Evolutionary conservation across 2,797 vertebrate species (phyloP), one percentile per base, ranked within the genome.

Genomic region (Mormyrops boulengeri): DNA sequence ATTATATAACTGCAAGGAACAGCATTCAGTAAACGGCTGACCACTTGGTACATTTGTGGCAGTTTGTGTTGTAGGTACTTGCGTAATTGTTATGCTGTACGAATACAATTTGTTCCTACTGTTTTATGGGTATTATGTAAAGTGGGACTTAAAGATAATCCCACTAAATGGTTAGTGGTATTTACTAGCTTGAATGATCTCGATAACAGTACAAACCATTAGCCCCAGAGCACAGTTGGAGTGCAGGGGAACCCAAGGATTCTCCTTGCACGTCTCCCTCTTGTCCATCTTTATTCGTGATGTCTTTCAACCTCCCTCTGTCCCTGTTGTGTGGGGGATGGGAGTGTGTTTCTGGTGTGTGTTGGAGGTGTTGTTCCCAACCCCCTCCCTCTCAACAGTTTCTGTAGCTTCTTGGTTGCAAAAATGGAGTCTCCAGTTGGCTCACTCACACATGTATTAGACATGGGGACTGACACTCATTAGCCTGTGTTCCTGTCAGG

Each of bases 291-390:
- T 22, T 50, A 50, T 85, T 85, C n/a, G 19, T 22, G 3, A 4
- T 85, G 88, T 77, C 19, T 44, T 69, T 80, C 62, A 91, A 85
- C 88, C 47, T 88, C 85, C 89, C 90, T 88, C 92, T 91, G 91
- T 92, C 47, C 82, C 82, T 85, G 47, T 47, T 85, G 82, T 85
- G 90, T 94, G 95, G 96, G 95, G 95, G 95, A 95, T 88, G 96
- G 95, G 93, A 92, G 90, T 91, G 88, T 91, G 77, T 91, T 90
- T 91, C 90, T 93, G 89, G n/a, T 91, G 55, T 92, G 91, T 93
- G 92, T 93, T 89, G 90, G 92, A 94, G 90, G 93, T 93, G 91
- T 91, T 91, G 91, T 91, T 91, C 92, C 38, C 73, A 80, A 50
- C 85, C 57, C 91, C 93, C 92, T 92, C 91, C 88, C 90, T 69